A percentile compares a stretch with the other conserved stretches of the same genome.
Conservation (phyloP, 2,888 invertebrate genomes). For the Melanotus villosus region DNA sequence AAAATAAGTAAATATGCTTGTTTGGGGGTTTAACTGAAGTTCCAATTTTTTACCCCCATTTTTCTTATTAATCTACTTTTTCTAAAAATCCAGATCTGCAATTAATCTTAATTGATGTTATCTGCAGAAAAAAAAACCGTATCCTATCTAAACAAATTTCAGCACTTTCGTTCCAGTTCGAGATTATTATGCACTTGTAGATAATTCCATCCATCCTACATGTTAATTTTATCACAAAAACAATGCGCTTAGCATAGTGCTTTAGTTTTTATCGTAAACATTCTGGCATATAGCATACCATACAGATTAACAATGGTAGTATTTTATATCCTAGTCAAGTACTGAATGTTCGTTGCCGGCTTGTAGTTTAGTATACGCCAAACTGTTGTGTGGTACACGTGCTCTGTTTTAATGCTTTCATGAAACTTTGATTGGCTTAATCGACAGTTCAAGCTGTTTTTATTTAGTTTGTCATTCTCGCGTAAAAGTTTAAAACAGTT, state of each 20-base stretch:
- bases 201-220: background rate
- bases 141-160: too few species aligned
- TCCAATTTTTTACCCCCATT: too few species aligned
- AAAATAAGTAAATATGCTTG: too few species aligned
- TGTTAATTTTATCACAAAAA: background rate
- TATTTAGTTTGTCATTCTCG: conserved; percentile 11
- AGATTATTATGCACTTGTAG: background rate
- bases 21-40: too few species aligned
- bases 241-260: background rate
- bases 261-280: background rate
- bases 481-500: background rate
- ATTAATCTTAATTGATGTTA: too few species aligned
- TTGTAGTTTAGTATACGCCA: conserved; percentile 44
- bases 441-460: background rate
- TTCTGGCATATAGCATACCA: background rate
- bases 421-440: conserved; percentile 22
- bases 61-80: too few species aligned
- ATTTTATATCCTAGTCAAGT: background rate
- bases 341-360: background rate
- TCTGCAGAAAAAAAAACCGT: too few species aligned
- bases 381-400: conserved; percentile 49
- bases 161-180: too few species aligned
- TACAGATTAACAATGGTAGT: background rate
- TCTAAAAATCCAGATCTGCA: too few species aligned
- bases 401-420: too few species aligned